Evolutionary conservation across 2,113 vertebrate genomes (phyloP).

Genomic region (Petaurus breviceps): DNA sequence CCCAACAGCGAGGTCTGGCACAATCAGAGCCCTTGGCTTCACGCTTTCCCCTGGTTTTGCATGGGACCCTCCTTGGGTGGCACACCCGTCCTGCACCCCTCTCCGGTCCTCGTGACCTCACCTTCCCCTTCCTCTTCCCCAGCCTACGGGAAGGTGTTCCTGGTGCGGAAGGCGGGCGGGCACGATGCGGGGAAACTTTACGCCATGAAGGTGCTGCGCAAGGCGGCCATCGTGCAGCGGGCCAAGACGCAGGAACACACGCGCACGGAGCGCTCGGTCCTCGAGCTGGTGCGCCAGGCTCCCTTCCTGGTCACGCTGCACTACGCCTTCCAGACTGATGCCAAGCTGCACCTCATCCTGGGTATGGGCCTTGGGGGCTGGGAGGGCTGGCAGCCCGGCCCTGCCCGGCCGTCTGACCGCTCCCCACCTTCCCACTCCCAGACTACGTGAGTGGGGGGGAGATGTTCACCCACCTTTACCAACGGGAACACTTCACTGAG

Average conservation of each 20-base stretch:
- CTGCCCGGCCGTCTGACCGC: not conserved
- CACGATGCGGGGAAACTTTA: conserved; percentile 92
- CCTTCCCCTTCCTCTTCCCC: conserved; percentile 57
- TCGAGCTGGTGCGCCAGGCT: conserved; percentile 93
- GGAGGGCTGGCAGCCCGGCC: not conserved
- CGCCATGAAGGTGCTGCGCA: conserved; percentile 96
- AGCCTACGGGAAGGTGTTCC: conserved; percentile 96
- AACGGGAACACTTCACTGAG: conserved; percentile 93
- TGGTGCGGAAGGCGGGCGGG: conserved; percentile 92
- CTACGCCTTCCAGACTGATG: conserved; percentile 95
- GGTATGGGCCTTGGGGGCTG: conserved; percentile 78
- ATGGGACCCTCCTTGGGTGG: not conserved
- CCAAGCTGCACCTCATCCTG: conserved; percentile 94
- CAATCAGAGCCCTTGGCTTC: not conserved
- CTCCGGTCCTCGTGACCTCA: conserved; percentile 9
- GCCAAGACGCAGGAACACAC: conserved; percentile 94
- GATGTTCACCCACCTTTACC: conserved; percentile 95
- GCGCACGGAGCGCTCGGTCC: conserved; percentile 91
- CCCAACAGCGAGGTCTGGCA: not conserved
- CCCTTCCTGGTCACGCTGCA: conserved; percentile 95
- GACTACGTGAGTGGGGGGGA: conserved; percentile 95
- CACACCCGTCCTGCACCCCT: not conserved
- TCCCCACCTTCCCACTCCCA: conserved; percentile 55
- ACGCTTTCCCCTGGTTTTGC: not conserved
- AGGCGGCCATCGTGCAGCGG: conserved; percentile 93